Conservation (phyloP, 2,888 invertebrate species). For the Philereme vetulata region DNA sequence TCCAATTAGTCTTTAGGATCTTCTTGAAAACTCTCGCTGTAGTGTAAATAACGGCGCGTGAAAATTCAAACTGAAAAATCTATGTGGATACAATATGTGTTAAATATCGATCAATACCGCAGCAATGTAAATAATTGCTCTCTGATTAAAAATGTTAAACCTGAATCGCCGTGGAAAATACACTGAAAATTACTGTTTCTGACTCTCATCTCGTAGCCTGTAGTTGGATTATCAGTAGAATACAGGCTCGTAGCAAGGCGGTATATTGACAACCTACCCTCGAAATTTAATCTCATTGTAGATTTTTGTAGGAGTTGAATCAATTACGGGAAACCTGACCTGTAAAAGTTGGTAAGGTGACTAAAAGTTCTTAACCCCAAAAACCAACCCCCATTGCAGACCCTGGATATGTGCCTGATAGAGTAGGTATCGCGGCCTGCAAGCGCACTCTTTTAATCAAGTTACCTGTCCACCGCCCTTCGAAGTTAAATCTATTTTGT, state of each 20-base stretch:
- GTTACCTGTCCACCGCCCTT: constrained; percentile 27
- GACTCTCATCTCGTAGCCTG: constrained; percentile 24
- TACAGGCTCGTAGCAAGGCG: constrained; percentile 10
- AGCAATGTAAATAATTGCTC: too few relatives aligned
- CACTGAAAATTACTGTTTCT: constrained; percentile 28
- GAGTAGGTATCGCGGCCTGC: neutral
- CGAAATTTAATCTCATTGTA: too few relatives aligned
- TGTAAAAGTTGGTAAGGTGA: too few relatives aligned
- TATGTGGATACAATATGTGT: too few relatives aligned
- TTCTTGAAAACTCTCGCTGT: too few relatives aligned
- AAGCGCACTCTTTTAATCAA: constrained; percentile 30
- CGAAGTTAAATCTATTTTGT: constrained; percentile 36
- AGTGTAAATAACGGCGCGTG: too few relatives aligned
- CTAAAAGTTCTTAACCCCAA: neutral
- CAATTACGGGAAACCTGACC: too few relatives aligned
- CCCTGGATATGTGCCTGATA: constrained; percentile 8
- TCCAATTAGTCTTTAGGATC: too few relatives aligned
- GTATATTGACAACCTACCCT: too few relatives aligned
- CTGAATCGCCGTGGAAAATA: constrained; percentile 22
- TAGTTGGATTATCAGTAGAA: constrained; percentile 29
- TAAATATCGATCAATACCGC: too few relatives aligned
- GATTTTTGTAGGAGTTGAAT: too few relatives aligned
- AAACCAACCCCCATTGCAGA: neutral
- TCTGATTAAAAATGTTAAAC: constrained; percentile 17
- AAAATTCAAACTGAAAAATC: too few relatives aligned